A percentile compares a stretch with the other conserved stretches of the same genome.
phyloP scores from a whole-genome alignment of 2,797 vertebrate genomes.

The Erethizon dorsatum region DNA sequence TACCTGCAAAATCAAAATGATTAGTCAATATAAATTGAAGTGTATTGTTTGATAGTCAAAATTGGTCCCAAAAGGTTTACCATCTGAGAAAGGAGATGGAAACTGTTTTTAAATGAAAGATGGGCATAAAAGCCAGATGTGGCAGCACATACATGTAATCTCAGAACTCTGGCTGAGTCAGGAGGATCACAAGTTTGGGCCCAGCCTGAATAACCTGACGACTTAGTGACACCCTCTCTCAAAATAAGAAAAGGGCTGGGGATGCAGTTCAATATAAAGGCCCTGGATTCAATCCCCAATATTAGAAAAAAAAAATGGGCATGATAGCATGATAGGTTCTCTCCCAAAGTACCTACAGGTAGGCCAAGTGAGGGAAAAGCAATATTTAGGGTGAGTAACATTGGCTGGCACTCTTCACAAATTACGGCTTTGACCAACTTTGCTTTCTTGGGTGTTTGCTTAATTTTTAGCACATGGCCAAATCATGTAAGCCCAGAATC shows the following conservation, averaged over 20 bases:
- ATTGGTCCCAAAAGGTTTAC: neutral
- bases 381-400: neutral
- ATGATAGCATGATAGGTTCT: neutral
- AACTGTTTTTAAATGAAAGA: neutral
- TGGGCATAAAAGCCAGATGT: neutral
- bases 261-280: neutral
- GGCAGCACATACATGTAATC: neutral
- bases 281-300: neutral
- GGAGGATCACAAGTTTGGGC: neutral
- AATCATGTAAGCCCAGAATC: conserved; percentile 36
- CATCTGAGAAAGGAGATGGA: conserved; percentile 40
- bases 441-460: conserved; percentile 50
- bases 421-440: neutral
- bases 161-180: neutral
- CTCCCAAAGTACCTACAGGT: conserved; percentile 7
- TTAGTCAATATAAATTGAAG: conserved; percentile 58
- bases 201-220: neutral
- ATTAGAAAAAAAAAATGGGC: neutral
- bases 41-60: conserved; percentile 54
- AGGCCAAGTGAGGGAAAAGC: neutral
- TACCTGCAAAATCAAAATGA: conserved; percentile 86
- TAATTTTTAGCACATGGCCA: conserved; percentile 50
- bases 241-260: neutral
- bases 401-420: conserved; percentile 30
- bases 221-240: neutral